Evolutionary conservation across 2,888 invertebrate species (phyloP).

Genomic region (Pseudococcus viburni): DNA sequence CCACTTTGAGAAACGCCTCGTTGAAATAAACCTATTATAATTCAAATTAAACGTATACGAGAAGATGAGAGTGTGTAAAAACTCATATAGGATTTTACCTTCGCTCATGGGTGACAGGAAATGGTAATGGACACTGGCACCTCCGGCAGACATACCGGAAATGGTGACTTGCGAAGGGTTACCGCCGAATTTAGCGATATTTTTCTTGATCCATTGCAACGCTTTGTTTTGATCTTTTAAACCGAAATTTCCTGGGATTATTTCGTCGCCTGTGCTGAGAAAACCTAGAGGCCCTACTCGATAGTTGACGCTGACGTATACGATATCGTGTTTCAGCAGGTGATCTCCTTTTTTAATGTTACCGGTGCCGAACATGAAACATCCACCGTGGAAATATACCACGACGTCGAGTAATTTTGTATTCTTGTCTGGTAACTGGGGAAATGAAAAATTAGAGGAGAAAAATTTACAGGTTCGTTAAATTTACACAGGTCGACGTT

Average conservation of each 20-base stretch:
- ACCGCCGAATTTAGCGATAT: constrained; percentile 71
- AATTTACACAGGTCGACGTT: too few relatives aligned
- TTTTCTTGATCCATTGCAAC: constrained; percentile 70
- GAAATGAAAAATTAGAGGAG: too few relatives aligned
- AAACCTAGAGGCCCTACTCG: constrained; percentile 72
- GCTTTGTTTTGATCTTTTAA: constrained; percentile 67
- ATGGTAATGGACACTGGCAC: constrained; percentile 70
- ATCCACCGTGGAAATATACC: constrained; percentile 73
- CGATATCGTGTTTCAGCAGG: constrained; percentile 76
- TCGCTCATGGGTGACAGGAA: constrained; percentile 70
- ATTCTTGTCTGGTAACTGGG: neutral
- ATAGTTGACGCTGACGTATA: constrained; percentile 71
- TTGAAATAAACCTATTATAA: constrained; percentile 72
- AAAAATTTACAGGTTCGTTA: too few relatives aligned
- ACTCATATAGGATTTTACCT: constrained; percentile 67
- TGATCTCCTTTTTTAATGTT: constrained; percentile 74
- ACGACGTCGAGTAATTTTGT: constrained; percentile 71
- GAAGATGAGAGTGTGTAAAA: neutral
- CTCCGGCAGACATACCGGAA: constrained; percentile 71
- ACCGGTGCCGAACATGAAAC: constrained; percentile 78
- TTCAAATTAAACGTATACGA: neutral
- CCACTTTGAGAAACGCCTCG: constrained; percentile 82
- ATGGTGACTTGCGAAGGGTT: constrained; percentile 70
- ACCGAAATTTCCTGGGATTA: constrained; percentile 33
- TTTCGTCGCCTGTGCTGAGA: constrained; percentile 68